phyloP scores from a whole-genome alignment of 2,113 vertebrate species.

The Eublepharis macularius region DNA sequence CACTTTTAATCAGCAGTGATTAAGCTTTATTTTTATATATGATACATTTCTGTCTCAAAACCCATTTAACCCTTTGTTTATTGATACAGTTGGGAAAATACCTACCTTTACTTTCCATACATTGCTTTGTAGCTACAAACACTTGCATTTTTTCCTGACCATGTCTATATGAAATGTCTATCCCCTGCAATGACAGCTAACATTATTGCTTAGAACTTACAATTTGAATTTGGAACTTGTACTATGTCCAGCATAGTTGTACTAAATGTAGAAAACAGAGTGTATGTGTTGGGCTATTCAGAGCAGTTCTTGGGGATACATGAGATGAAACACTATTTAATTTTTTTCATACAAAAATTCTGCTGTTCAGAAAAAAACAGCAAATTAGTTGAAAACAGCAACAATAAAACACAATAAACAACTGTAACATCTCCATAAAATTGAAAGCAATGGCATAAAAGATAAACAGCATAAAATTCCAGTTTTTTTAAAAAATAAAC shows the following conservation, averaged over 20 bases:
- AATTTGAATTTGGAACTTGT: not conserved
- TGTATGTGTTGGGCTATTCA: too few relatives aligned
- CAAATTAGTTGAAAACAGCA: too few relatives aligned
- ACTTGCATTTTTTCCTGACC: not conserved
- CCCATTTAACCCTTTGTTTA: conserved; percentile 55
- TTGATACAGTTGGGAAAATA: conserved; percentile 73
- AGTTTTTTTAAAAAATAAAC: too few relatives aligned
- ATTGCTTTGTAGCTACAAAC: conserved; percentile 3
- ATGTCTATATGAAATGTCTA: not conserved
- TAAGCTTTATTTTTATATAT: conserved; percentile 64
- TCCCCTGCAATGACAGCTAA: not conserved
- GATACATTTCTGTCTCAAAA: conserved; percentile 52
- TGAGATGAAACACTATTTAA: not conserved
- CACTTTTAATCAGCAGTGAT: conserved; percentile 72
- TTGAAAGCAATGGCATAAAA: too few relatives aligned
- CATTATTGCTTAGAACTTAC: not conserved
- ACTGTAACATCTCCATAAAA: too few relatives aligned
- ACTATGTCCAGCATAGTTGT: not conserved
- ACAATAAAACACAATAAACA: too few relatives aligned
- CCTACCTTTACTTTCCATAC: conserved; percentile 36
- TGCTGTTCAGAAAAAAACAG: too few relatives aligned
- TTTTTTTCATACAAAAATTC: too few relatives aligned
- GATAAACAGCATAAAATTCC: too few relatives aligned
- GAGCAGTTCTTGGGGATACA: not conserved
- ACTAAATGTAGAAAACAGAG: not conserved